Percentiles rank a stretch among this genome's conserved stretches.
phyloP scores from a whole-genome alignment of 2,888 invertebrate species.

The Furcula furcula region DNA sequence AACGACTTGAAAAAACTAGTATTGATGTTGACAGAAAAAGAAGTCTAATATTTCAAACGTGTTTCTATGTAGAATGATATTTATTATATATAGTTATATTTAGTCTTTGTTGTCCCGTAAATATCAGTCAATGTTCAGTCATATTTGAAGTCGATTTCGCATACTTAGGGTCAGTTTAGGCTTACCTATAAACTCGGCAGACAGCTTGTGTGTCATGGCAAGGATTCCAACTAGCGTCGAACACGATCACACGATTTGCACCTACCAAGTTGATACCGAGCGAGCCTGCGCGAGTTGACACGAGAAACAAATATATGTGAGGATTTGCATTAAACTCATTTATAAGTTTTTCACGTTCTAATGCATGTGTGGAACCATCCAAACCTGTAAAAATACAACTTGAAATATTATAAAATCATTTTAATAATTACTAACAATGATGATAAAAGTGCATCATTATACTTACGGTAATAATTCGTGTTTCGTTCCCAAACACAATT shows the following conservation, averaged over 20 bases:
- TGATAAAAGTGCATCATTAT: too few species aligned
- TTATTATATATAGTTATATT: too few species aligned
- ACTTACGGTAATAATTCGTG: conserved; percentile 94
- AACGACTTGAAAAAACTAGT: too few species aligned
- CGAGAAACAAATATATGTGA: conserved; percentile 93
- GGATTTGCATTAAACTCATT: conserved; percentile 97
- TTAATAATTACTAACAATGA: not conserved
- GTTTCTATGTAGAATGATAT: too few species aligned
- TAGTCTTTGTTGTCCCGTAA: too few species aligned
- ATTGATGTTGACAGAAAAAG: too few species aligned
- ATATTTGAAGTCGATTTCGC: too few species aligned
- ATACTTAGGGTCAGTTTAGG: too few species aligned
- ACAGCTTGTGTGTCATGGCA: conserved; percentile 99
- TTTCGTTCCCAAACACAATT: conserved; percentile 92
- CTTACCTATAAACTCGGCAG: conserved; percentile 92
- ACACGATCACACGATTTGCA: conserved; percentile 97
- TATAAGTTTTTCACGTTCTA: conserved; percentile 97
- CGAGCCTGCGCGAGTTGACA: conserved; percentile 98
- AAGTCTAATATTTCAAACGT: too few species aligned
- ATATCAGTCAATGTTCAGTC: too few species aligned
- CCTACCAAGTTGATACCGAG: conserved; percentile 98
- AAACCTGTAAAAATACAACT: conserved; percentile 82
- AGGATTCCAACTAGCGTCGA: conserved; percentile 99
- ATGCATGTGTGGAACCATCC: conserved; percentile 97
- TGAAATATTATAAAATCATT: not conserved